Percentiles rank a stretch among this genome's conserved stretches.
Conservation (phyloP, 1,140 invertebrate species). For the Lepidurus apus region DNA sequence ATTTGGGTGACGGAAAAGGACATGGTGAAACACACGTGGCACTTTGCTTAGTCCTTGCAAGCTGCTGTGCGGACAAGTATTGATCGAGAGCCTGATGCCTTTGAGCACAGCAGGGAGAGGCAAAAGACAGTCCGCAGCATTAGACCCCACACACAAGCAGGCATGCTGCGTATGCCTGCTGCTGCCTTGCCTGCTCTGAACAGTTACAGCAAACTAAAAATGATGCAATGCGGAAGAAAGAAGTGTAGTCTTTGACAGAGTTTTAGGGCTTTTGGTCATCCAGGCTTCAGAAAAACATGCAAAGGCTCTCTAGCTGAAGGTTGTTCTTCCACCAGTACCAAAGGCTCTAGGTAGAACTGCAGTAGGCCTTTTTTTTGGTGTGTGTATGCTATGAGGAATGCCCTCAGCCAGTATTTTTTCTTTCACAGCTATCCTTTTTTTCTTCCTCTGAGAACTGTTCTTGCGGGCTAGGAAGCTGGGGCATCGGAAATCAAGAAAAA, state of each 20-base stretch:
- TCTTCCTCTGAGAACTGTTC: background rate
- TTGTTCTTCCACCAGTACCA: background rate
- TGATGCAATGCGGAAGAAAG: constrained; percentile 3
- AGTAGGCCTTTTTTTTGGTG: background rate
- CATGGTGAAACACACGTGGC: background rate
- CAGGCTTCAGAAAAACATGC: background rate
- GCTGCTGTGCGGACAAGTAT: background rate
- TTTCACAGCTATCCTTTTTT: background rate
- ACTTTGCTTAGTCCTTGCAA: background rate
- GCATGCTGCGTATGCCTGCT: background rate
- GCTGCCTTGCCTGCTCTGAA: background rate
- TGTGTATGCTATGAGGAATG: background rate
- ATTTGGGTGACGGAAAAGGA: background rate
- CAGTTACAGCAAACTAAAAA: constrained; percentile 6
- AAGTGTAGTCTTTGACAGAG: background rate
- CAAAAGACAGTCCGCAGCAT: background rate
- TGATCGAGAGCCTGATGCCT: constrained; percentile 10
- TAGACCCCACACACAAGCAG: background rate
- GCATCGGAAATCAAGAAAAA: background rate
- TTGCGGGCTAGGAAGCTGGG: background rate
- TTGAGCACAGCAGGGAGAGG: background rate
- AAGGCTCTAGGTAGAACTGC: background rate
- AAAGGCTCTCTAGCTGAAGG: background rate
- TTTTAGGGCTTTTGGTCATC: background rate
- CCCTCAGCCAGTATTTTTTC: too few species aligned